Percentiles rank a stretch among this genome's conserved stretches.
Evolutionary conservation across 53 echinoderm and acorn worm species (phyloP).

Genomic region (Holothuria leucospilota): DNA sequence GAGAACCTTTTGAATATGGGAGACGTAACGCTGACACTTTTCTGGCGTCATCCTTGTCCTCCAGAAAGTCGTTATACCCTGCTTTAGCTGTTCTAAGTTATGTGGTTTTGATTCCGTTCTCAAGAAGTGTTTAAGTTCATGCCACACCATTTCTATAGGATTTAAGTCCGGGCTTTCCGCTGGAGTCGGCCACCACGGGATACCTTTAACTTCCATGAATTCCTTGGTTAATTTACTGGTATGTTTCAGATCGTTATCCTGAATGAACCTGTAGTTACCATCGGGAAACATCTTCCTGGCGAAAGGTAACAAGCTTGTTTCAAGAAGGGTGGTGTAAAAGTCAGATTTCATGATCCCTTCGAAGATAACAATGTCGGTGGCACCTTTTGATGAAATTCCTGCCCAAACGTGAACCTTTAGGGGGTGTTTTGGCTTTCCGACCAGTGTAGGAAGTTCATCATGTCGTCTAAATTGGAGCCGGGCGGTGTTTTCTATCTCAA

Average conservation of each 20-base stretch:
- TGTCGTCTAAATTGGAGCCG: slow-evolving; percentile 22
- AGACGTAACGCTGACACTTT: slow-evolving; percentile 41
- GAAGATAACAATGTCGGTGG: slow-evolving; percentile 41
- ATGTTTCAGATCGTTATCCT: slow-evolving; percentile 60
- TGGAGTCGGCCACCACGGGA: slow-evolving; percentile 54
- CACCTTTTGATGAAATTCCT: slow-evolving; percentile 49
- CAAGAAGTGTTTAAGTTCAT: slow-evolving; percentile 37
- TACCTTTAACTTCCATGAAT: slow-evolving; percentile 16
- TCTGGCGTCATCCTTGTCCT: background rate
- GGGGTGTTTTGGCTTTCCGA: slow-evolving; percentile 40
- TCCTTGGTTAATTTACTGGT: background rate
- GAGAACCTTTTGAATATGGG: slow-evolving; percentile 31
- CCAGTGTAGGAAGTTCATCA: background rate
- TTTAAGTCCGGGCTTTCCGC: slow-evolving; percentile 57
- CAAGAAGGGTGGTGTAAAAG: slow-evolving; percentile 19
- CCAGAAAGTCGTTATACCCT: slow-evolving; percentile 35
- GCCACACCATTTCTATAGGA: slow-evolving; percentile 57
- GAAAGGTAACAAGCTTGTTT: slow-evolving; percentile 47
- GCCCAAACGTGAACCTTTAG: slow-evolving; percentile 63
- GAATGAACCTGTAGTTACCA: slow-evolving; percentile 53
- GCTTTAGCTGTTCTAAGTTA: slow-evolving; percentile 28
- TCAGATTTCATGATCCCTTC: slow-evolving; percentile 42
- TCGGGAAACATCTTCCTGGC: slow-evolving; percentile 17
- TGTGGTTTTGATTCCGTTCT: slow-evolving; percentile 38
- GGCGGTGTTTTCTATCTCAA: slow-evolving; percentile 30